These are phyloP conservation scores for Scaptomyza reducta DNA, from an alignment of 2,888 invertebrate species.

Conservation along the genomic window DNA sequence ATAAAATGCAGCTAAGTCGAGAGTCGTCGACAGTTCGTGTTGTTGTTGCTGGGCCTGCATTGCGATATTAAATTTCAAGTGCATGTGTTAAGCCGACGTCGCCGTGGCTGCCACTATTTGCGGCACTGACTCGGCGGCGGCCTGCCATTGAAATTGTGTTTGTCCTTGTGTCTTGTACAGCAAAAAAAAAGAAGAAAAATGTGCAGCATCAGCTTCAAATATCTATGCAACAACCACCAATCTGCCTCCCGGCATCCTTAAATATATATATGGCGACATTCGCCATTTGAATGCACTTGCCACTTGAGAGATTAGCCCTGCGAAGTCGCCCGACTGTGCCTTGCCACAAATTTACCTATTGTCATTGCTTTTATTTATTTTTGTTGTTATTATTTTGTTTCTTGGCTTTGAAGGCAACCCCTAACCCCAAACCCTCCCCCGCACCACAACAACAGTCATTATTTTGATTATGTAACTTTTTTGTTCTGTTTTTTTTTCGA, in stretches of 20 bases:
- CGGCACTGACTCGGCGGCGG: slow-evolving; percentile 30
- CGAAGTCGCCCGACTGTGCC: slow-evolving; percentile 10
- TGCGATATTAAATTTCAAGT: slow-evolving; percentile 77
- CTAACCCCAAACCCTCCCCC: not conserved
- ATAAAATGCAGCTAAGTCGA: slow-evolving; percentile 78
- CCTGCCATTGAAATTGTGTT: slow-evolving; percentile 67
- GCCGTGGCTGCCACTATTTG: slow-evolving; percentile 53
- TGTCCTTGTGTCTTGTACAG: slow-evolving; percentile 63
- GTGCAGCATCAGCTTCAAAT: slow-evolving; percentile 63
- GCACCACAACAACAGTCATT: slow-evolving; percentile 60
- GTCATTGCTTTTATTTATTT: slow-evolving; percentile 70
- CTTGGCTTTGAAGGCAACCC: slow-evolving; percentile 49
- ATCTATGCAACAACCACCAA: not conserved
- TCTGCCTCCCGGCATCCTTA: not conserved
- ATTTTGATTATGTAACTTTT: slow-evolving; percentile 78
- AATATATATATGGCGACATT: slow-evolving; percentile 63
- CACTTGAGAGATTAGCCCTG: slow-evolving; percentile 83
- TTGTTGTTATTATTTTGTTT: slow-evolving; percentile 61
- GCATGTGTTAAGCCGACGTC: slow-evolving; percentile 74
- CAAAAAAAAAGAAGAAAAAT: slow-evolving; percentile 5
- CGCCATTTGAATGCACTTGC: slow-evolving; percentile 81
- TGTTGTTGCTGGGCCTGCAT: slow-evolving; percentile 34
- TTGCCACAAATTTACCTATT: slow-evolving; percentile 65
- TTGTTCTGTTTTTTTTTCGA: slow-evolving; percentile 66
- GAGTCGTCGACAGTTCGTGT: slow-evolving; percentile 21